phyloP scores from a whole-genome alignment of 2,113 vertebrate species.

The Anarrhichthys ocellatus region DNA sequence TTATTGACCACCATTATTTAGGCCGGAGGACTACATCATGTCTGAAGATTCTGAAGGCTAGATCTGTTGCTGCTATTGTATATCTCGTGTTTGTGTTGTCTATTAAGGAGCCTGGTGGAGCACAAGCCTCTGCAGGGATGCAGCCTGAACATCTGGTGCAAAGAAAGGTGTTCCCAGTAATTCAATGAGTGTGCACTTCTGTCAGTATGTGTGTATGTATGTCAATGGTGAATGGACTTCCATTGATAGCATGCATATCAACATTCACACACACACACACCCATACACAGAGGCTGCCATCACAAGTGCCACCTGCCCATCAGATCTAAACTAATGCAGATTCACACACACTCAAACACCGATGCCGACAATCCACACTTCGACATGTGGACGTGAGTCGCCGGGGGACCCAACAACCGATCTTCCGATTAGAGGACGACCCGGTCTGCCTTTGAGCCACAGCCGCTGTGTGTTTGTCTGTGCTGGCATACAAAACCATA shows the following conservation, averaged over 20 bases:
- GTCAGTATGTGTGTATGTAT: neutral
- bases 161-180: slow-evolving; percentile 37
- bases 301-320: neutral
- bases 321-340: neutral
- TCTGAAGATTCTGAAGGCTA: neutral
- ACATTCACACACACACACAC: too few relatives aligned
- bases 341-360: neutral
- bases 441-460: neutral
- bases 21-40: neutral
- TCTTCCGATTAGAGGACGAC: neutral
- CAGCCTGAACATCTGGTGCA: slow-evolving; percentile 62
- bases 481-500: slow-evolving; percentile 19
- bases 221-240: too few relatives aligned
- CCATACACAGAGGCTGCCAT: neutral
- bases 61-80: slow-evolving; percentile 1
- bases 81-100: neutral
- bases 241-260: too few relatives aligned
- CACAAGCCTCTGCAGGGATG: slow-evolving; percentile 38
- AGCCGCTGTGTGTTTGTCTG: slow-evolving; percentile 17
- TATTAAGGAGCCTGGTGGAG: neutral
- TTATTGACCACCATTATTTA: neutral
- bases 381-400: neutral
- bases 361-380: neutral
- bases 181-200: slow-evolving; percentile 22
- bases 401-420: neutral